Conservation (phyloP, 2,113 vertebrate genomes). For the Speoplatyrhinus poulsoni region DNA sequence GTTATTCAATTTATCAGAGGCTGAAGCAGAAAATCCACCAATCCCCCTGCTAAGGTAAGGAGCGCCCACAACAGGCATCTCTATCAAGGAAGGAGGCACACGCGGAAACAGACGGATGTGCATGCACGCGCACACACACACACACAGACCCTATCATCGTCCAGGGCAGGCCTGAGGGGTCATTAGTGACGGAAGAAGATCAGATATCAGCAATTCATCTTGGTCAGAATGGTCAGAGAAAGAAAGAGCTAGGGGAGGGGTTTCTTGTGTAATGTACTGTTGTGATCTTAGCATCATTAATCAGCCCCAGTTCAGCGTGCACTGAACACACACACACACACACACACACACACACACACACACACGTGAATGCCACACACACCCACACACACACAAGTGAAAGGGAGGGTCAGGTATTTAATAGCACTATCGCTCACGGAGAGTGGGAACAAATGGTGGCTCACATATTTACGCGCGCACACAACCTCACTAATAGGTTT, state of each 20-base stretch:
- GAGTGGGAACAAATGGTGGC: slow-evolving; percentile 17
- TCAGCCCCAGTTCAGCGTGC: slow-evolving; percentile 41
- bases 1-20: slow-evolving; percentile 71
- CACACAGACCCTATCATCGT: slow-evolving; percentile 27
- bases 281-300: slow-evolving; percentile 65
- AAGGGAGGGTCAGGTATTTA: slow-evolving; percentile 55
- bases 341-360: slow-evolving; percentile 43
- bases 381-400: slow-evolving; percentile 11
- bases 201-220: slow-evolving; percentile 74
- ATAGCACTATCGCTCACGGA: slow-evolving; percentile 40
- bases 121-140: slow-evolving; percentile 8
- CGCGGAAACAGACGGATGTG: slow-evolving; percentile 21
- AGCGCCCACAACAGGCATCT: slow-evolving; percentile 56
- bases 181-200: slow-evolving; percentile 72
- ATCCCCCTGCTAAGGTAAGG: slow-evolving; percentile 59
- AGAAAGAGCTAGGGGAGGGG: slow-evolving; percentile 21
- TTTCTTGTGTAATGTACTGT: slow-evolving; percentile 62
- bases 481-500: not conserved
- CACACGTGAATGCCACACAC: not conserved
- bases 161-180: slow-evolving; percentile 46
- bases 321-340: slow-evolving; percentile 20
- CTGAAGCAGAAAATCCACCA: slow-evolving; percentile 66
- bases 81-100: slow-evolving; percentile 29
- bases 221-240: slow-evolving; percentile 51
- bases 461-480: not conserved